Base-by-base conservation (phyloP, 1,140 invertebrate species). In the Drosophila pseudoananassae region DNA sequence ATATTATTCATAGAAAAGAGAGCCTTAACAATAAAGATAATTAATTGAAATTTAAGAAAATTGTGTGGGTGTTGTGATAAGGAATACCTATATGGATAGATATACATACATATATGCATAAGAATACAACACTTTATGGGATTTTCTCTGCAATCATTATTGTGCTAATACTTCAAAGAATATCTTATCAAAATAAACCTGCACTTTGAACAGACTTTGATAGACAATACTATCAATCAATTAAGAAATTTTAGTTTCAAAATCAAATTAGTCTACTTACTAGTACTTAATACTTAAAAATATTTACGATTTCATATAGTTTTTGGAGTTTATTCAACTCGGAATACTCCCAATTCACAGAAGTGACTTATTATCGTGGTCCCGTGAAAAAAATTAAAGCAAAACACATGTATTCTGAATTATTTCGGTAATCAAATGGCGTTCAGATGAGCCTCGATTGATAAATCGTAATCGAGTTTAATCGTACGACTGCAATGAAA, bases 351-450 rank as follows among this genome's bases (percentile, higher is more conserved):
- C 4, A n/a, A 1, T 14, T 14, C 8, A 1, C 6, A 31, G 23
- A 54, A 68, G 40, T 29, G 15, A 1, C 1, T 25, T 54, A 4
- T 25, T 25, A 69, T 68, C 63, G 9, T 9, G 38, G 12, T 5
- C 10, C n/a, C 43, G 17, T 38, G 36, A 43, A 46, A 10, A 29
- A 70, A 36, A 70, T 36, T 38, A 50, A 69, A 61, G n/a, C 50
- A 38, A 63, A 58, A 40, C 61, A 57, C 33, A 53, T 76, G 59
- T 76, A 66, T 29, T 70, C 54, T 10, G 33, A 49, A 46, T 69
- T 29, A 50, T 58, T 77, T 76, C 8, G 23, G 33, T 17, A 45
- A 60, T 76, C 55, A 76, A 70, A 53, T 76, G 71, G 71, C 73
- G 73, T 76, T 76, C 29, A 17, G 60, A 74, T 74, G 29, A 14